Evolutionary conservation across 2,888 invertebrate species (phyloP).

Genomic region (Lasioglossum morio): DNA sequence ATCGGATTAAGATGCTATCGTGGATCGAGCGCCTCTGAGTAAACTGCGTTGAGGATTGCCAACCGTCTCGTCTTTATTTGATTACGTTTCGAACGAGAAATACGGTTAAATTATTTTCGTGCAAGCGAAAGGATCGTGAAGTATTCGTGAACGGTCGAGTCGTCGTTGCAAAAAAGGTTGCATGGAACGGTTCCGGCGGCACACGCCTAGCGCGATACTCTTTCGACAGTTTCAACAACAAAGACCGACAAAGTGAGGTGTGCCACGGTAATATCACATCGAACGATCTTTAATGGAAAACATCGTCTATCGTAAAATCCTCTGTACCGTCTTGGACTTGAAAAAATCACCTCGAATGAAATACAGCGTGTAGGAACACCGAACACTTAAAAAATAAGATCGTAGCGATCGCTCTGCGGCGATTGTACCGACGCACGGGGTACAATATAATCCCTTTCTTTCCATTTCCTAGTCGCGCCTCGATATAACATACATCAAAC

Average conservation of each 20-base stretch:
- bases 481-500: constrained; percentile 6
- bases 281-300: constrained; percentile 41
- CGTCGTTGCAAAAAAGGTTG: constrained; percentile 9
- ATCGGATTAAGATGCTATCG: constrained; percentile 65
- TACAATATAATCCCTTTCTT: background rate
- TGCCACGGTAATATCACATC: constrained; percentile 56
- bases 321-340: constrained; percentile 23
- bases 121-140: background rate
- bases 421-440: constrained; percentile 20
- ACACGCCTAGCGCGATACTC: constrained; percentile 40
- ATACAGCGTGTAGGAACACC: constrained; percentile 56
- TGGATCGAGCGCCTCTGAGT: constrained; percentile 33
- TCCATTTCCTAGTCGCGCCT: background rate
- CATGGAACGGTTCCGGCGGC: constrained; percentile 39
- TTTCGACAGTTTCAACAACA: constrained; percentile 12
- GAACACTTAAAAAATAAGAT: constrained; percentile 58
- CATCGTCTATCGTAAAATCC: constrained; percentile 12
- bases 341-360: constrained; percentile 43
- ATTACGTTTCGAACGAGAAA: background rate
- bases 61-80: constrained; percentile 1
- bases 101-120: background rate
- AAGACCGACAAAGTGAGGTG: constrained; percentile 40
- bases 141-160: constrained; percentile 7
- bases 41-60: background rate
- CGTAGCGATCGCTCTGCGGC: constrained; percentile 5